Evolutionary conservation across 2,888 invertebrate species (phyloP), one percentile per base, ranked within the genome.

Genomic region (Monopis laevigella): DNA sequence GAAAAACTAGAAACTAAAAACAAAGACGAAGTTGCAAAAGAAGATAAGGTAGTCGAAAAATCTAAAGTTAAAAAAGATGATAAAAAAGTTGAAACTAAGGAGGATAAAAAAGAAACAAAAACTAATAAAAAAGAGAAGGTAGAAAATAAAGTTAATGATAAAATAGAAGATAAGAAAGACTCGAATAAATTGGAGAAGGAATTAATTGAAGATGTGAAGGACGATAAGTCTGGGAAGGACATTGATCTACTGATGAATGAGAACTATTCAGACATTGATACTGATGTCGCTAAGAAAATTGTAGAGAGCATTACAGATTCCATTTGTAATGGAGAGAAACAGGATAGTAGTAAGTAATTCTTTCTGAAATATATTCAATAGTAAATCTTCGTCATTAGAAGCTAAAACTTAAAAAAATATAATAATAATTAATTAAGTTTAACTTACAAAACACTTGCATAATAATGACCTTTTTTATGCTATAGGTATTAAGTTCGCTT

Each of bases 201-300:
- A 19, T 28, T n/a, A n/a, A n/a, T 27, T 11, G 47, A 50, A 29
- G 53, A 50, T 40, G 38, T 10, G 1, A 57, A 54, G 45, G 41
- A 24, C 8, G 63, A 62, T 7, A 64, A 65, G 43, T 51, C 49
- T 35, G 67, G 65, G 48, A 67, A 61, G 14, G 45, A 44, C 8
- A 67, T 69, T 8, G 77, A 78, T 29, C 51, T 75, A 43, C 50
- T 78, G 42, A 51, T 77, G 40, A 73, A 73, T 53, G 80, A 78
- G 44, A 75, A 70, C 49, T 80, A 80, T 51, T 73, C 81, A 7
- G 81, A 83, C 46, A 78, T 88, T 45, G 89, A 89, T 56, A 88
- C 92, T 4, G 92, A 92, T 54, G 93, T 93, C 51, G 94, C 93
- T 3, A 95, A 95, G 67, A 94, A 94, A 72, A 91, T 95, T 48